Evolutionary conservation across 2,888 invertebrate genomes (phyloP), one percentile per base, ranked within the genome.

Genomic region (Pachymerium ferrugineum): DNA sequence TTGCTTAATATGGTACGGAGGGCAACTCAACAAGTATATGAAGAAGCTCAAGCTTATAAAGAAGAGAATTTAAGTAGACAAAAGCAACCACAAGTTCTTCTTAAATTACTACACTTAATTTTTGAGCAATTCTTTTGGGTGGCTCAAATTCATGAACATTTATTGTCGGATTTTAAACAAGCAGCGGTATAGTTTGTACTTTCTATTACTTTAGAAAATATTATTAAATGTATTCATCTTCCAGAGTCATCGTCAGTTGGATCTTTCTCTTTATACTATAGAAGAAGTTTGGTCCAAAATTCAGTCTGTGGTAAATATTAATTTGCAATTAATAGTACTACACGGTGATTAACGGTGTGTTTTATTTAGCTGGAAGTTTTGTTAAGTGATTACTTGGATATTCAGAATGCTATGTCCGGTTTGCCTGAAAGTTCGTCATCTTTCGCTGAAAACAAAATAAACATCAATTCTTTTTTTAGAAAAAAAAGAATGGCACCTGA

Each of bases 221-320:
- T 47, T 74, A 47, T 74, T 70, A 30, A 2, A 73, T 19, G 4
- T 70, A 33, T 74, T 76, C 38, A 62, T 38, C 25, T 62, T 69
- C 67, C 38, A 68, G 31, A 29, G 28, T 22, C 86, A 85, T 73
- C 86, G 88, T 79, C 84, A 84, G 75, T 78, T 86, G n/a, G 84
- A 85, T 77, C 80, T 86, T 69, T 83, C 84, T 73, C 81, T 89
- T 68, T 92, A 91, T 80, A 88, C 88, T 79, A 87, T 90, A 80
- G 86, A 89, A 42, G 91, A 93, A 81, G 93, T 93, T 78, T 96
- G 95, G 95, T 88, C 89, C 54, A 91, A 93, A 79, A 91, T 94
- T 38, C 95, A 96, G 82, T 89, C 90, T 81, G 93, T 93, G 79
- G 93, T 94, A 71, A 68, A 31, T 73, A 1, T 12, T 62, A 14